Percentiles rank a stretch among this genome's conserved stretches.
Conservation (phyloP, 2,888 invertebrate genomes). For the Pollenia griseotomentosa region DNA sequence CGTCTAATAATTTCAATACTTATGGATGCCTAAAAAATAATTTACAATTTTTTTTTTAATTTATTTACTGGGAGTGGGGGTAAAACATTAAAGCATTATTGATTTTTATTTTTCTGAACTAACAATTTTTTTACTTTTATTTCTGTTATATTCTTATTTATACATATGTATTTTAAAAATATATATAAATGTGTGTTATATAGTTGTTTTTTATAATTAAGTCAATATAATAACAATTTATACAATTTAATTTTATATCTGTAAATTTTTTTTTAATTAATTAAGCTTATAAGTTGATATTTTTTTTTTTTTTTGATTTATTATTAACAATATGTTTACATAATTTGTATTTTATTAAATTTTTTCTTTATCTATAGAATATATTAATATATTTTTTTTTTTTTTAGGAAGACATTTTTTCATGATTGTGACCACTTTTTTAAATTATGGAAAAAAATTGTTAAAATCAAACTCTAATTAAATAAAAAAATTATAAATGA, state of each 20-base stretch:
- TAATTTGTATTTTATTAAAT: conserved; percentile 4
- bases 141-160: background rate
- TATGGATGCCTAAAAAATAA: conserved; percentile 63
- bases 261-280: conserved; percentile 8
- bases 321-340: conserved; percentile 26
- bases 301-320: conserved; percentile 24
- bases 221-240: conserved; percentile 67
- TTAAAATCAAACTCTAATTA: background rate
- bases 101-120: conserved; percentile 1
- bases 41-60: conserved; percentile 66
- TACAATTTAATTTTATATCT: conserved; percentile 38
- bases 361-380: conserved; percentile 36
- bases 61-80: conserved; percentile 18
- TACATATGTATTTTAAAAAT: conserved; percentile 35
- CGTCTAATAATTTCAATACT: conserved; percentile 67
- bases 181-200: conserved; percentile 34
- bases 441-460: conserved; percentile 2
- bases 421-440: conserved; percentile 81
- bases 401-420: conserved; percentile 79
- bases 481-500: background rate
- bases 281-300: conserved; percentile 39
- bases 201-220: conserved; percentile 55
- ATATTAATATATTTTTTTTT: conserved; percentile 52
- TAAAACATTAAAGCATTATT: conserved; percentile 61
- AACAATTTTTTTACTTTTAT: conserved; percentile 15